phyloP scores from a whole-genome alignment of 1,140 invertebrate genomes.

The Ceratina australensis region DNA sequence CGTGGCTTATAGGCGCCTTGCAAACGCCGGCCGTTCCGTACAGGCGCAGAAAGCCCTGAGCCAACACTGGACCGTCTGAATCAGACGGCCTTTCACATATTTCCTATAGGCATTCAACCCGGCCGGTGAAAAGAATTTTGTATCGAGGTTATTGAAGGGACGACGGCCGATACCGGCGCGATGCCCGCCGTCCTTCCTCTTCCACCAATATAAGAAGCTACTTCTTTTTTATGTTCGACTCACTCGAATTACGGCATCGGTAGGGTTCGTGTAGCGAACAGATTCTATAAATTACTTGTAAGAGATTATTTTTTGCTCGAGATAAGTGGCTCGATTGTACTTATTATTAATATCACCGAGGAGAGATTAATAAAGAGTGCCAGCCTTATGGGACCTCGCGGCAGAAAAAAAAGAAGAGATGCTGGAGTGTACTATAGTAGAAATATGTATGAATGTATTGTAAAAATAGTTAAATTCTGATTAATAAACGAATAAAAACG shows the following conservation, averaged over 20 bases:
- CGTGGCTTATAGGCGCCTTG: slow-evolving; percentile 77
- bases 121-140: slow-evolving; percentile 79
- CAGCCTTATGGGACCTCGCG: too few species aligned
- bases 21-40: slow-evolving; percentile 74
- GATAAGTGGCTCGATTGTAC: too few species aligned
- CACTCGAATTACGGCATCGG: not conserved
- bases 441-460: too few species aligned
- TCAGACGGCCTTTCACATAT: slow-evolving; percentile 76
- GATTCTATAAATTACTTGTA: too few species aligned
- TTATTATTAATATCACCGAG: too few species aligned
- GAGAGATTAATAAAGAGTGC: too few species aligned
- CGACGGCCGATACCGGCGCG: slow-evolving; percentile 68
- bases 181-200: slow-evolving; percentile 32
- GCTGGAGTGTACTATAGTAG: too few species aligned
- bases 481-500: too few species aligned
- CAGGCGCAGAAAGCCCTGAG: slow-evolving; percentile 73
- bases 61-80: slow-evolving; percentile 70
- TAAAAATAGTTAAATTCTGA: too few species aligned
- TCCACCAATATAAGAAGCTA: slow-evolving; percentile 31
- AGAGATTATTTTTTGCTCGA: too few species aligned
- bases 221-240: not conserved
- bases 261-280: not conserved
- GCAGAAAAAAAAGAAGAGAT: too few species aligned
- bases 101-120: slow-evolving; percentile 77
- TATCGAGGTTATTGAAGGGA: slow-evolving; percentile 79